phyloP scores from a whole-genome alignment of 2,797 vertebrate species.

The Epinephelus malabaricus region DNA sequence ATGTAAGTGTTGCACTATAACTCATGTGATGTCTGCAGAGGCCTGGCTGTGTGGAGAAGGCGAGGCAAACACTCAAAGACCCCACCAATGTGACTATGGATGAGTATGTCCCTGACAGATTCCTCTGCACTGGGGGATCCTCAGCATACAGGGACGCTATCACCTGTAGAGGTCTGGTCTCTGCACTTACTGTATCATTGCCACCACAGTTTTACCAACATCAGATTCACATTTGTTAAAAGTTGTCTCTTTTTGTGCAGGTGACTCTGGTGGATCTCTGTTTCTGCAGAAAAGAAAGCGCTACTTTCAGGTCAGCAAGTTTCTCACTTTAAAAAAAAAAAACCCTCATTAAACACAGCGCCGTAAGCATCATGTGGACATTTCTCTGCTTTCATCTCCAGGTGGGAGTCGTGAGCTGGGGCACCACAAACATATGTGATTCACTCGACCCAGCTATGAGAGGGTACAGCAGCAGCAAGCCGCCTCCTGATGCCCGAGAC shows the following conservation, averaged over 20 bases:
- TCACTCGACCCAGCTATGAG: fast-evolving
- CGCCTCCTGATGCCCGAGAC: constrained; percentile 77
- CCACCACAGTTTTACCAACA: background rate
- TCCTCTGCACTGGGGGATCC: constrained; percentile 83
- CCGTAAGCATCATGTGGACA: background rate
- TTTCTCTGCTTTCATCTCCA: constrained; percentile 32
- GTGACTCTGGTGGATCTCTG: constrained; percentile 86
- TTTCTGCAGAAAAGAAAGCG: constrained; percentile 81
- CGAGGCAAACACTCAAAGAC: constrained; percentile 44
- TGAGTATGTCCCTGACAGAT: constrained; percentile 80
- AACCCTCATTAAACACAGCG: background rate
- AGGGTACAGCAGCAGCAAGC: fast-evolving
- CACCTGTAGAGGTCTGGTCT: constrained; percentile 80
- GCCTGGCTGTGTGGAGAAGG: constrained; percentile 76
- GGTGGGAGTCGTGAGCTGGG: constrained; percentile 87
- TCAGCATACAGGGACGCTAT: constrained; percentile 45
- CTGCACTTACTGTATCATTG: background rate
- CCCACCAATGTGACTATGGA: constrained; percentile 73
- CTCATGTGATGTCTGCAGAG: constrained; percentile 69
- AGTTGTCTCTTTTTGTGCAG: constrained; percentile 55
- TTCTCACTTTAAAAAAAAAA: background rate
- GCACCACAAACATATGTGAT: constrained; percentile 66
- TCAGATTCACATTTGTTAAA: background rate
- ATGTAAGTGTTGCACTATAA: background rate
- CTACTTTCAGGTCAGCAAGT: constrained; percentile 82